Evolutionary conservation across 1,140 invertebrate genomes (phyloP).

Genomic region (Drosophila albomicans): DNA sequence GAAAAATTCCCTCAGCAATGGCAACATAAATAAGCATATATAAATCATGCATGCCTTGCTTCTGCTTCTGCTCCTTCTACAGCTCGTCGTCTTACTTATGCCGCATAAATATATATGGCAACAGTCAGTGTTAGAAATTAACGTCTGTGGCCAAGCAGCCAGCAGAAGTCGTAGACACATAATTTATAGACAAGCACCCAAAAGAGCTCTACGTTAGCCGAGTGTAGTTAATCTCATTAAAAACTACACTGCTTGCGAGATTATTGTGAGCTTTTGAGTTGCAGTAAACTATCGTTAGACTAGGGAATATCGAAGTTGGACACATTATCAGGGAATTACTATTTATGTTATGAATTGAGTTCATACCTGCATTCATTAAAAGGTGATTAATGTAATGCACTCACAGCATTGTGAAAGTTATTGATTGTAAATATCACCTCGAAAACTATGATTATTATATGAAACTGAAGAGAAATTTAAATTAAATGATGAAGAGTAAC

Average conservation of each 20-base stretch:
- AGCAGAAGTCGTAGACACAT: constrained; percentile 25
- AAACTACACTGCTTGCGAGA: not conserved
- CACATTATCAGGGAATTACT: no score
- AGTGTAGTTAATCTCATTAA: constrained; percentile 1
- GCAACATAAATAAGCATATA: constrained; percentile 68
- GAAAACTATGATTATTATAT: no score
- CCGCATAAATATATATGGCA: constrained; percentile 35
- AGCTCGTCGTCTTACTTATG: constrained; percentile 19
- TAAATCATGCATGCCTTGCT: constrained; percentile 67
- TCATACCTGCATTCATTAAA: no score
- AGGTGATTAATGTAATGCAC: no score
- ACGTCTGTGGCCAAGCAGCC: constrained; percentile 49
- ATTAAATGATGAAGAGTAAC: no score
- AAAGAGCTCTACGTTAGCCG: not conserved
- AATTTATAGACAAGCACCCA: constrained; percentile 13
- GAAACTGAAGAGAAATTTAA: no score
- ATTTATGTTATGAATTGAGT: no score
- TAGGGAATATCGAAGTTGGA: no score
- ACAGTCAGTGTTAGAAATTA: constrained; percentile 61
- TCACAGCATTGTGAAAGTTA: no score
- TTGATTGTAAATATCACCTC: no score
- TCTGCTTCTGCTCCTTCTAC: not conserved
- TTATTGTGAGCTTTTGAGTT: not conserved
- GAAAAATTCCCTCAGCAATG: constrained; percentile 56
- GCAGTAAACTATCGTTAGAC: not conserved